Evolutionary conservation across 2,888 invertebrate species (phyloP).

Genomic region (Euzophera pinguis): DNA sequence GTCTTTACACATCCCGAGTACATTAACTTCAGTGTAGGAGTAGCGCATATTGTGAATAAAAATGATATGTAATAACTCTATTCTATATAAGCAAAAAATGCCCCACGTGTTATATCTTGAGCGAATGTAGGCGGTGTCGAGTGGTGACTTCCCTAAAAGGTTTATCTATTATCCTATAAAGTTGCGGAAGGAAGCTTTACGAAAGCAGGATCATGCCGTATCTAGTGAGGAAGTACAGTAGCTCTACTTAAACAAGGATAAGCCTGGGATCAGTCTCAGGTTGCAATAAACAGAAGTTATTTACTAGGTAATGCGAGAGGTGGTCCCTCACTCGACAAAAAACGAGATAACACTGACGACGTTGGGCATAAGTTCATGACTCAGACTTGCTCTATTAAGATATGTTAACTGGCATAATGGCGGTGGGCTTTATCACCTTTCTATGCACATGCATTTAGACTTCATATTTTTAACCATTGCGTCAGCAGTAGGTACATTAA

Average conservation of each 20-base stretch:
- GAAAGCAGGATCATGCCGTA: slow-evolving; percentile 54
- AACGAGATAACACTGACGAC: slow-evolving; percentile 28
- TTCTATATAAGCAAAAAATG: slow-evolving; percentile 20
- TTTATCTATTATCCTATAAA: slow-evolving; percentile 56
- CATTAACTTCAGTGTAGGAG: slow-evolving; percentile 26
- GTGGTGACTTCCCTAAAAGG: slow-evolving; percentile 58
- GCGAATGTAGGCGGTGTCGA: slow-evolving; percentile 4
- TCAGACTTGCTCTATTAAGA: slow-evolving; percentile 21
- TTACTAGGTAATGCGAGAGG: slow-evolving; percentile 32
- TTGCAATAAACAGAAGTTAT: slow-evolving; percentile 48
- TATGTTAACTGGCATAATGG: slow-evolving; percentile 7
- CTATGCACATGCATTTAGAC: neutral
- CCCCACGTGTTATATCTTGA: slow-evolving; percentile 21
- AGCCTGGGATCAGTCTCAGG: slow-evolving; percentile 51
- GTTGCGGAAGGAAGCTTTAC: slow-evolving; percentile 71
- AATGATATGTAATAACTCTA: slow-evolving; percentile 25
- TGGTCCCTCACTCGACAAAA: slow-evolving; percentile 45
- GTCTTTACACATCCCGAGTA: slow-evolving; percentile 25
- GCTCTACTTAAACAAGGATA: slow-evolving; percentile 55
- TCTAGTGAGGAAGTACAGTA: slow-evolving; percentile 67
- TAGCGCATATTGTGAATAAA: slow-evolving; percentile 22
- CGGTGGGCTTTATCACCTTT: slow-evolving; percentile 10
- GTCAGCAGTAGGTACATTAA: neutral
- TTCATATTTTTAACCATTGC: slow-evolving; percentile 5
- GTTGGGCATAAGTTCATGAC: slow-evolving; percentile 26